Evolutionary conservation across 2,888 invertebrate species (phyloP).

Genomic region (Aphrophora alni): DNA sequence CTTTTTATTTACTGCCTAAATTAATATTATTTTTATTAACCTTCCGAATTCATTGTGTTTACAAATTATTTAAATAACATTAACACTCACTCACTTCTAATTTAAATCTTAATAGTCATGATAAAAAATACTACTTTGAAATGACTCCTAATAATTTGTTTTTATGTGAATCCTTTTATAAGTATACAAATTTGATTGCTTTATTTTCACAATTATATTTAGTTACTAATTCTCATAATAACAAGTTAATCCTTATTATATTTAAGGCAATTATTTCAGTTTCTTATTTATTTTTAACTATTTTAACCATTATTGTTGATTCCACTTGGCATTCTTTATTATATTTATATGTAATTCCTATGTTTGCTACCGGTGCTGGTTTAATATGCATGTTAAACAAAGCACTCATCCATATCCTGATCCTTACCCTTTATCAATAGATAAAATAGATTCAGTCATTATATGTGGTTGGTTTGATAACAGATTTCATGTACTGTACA

Average conservation of each 20-base stretch:
- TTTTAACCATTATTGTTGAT: background rate
- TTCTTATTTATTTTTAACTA: background rate
- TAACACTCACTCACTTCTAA: no score
- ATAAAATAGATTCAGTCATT: background rate
- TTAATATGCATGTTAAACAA: background rate
- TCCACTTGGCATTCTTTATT: slow-evolving; percentile 9
- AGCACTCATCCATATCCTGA: background rate
- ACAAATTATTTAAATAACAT: no score
- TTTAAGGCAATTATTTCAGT: no score
- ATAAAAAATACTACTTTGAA: no score
- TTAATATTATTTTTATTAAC: no score
- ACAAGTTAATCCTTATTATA: background rate
- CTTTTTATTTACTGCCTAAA: no score
- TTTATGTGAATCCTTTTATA: no score
- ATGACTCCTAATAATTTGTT: no score
- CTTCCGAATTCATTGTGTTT: no score
- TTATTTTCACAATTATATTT: no score
- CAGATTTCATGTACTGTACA: background rate
- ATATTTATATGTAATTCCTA: background rate
- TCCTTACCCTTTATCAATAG: background rate
- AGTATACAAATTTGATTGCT: no score
- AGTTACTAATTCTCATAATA: background rate
- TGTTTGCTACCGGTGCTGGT: background rate
- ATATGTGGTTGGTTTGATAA: background rate
- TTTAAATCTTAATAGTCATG: no score